These are phyloP conservation scores for Monopterus albus DNA, from an alignment of 2,113 vertebrate genomes.

Conservation along the genomic window DNA sequence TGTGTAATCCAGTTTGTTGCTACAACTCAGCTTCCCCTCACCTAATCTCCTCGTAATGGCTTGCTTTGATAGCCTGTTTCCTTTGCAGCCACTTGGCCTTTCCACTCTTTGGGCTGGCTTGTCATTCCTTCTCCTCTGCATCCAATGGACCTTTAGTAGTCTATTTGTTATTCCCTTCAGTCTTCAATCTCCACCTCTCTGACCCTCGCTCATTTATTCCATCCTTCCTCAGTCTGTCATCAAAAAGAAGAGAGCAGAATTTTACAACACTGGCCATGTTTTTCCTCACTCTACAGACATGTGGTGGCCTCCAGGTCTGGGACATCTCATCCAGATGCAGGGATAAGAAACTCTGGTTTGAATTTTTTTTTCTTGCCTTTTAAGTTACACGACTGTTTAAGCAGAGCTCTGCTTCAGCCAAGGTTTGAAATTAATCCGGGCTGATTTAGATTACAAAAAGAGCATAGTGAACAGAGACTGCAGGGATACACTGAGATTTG, in stretches of 20 bases:
- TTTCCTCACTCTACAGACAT: conserved; percentile 30
- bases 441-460: conserved; percentile 56
- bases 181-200: conserved; percentile 18
- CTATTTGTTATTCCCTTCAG: conserved; percentile 36
- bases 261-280: conserved; percentile 30
- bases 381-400: conserved; percentile 72
- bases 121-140: background rate
- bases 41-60: conserved; percentile 56
- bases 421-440: conserved; percentile 64
- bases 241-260: conserved; percentile 11
- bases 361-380: conserved; percentile 62
- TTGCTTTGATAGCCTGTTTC: conserved; percentile 49
- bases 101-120: background rate
- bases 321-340: conserved; percentile 35
- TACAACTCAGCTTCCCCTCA: conserved; percentile 37
- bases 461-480: conserved; percentile 53
- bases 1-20: conserved; percentile 59
- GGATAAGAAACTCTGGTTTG: conserved; percentile 42
- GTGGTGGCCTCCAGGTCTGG: conserved; percentile 42
- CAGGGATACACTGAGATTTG: conserved; percentile 41
- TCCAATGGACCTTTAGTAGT: conserved; percentile 34
- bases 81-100: conserved; percentile 20
- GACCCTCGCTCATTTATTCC: conserved; percentile 7
- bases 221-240: conserved; percentile 15
- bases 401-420: conserved; percentile 59